These are phyloP conservation scores for Cryptus armator DNA, from an alignment of 2,888 invertebrate genomes.

Conservation along the genomic window DNA sequence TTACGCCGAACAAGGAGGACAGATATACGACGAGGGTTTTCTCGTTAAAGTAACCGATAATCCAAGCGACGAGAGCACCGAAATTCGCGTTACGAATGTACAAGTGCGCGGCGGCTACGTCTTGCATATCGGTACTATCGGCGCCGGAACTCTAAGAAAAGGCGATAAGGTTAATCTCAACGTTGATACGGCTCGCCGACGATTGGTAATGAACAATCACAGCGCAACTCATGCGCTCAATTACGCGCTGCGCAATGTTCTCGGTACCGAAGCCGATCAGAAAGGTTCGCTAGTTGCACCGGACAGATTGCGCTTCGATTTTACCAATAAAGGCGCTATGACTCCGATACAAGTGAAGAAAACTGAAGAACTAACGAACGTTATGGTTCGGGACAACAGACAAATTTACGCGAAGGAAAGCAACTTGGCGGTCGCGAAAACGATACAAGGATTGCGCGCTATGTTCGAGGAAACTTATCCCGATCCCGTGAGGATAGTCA, in stretches of 20 bases:
- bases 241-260: constrained; percentile 95
- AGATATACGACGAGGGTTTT: constrained; percentile 98
- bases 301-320: constrained; percentile 98
- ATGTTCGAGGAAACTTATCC: constrained; percentile 99
- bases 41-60: constrained; percentile 94
- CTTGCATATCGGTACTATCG: constrained; percentile 94
- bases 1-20: constrained; percentile 99
- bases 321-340: constrained; percentile 97
- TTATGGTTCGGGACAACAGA: constrained; percentile 91
- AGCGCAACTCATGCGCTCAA: constrained; percentile 99
- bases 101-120: constrained; percentile 98
- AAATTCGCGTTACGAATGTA: constrained; percentile 96
- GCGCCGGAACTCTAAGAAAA: constrained; percentile 92
- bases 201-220: constrained; percentile 99
- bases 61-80: constrained; percentile 88
- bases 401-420: constrained; percentile 96
- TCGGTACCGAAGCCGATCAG: constrained; percentile 97
- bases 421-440: constrained; percentile 93
- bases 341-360: constrained; percentile 94
- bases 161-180: constrained; percentile 94
- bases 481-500: constrained; percentile 97
- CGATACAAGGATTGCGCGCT: constrained; percentile 96
- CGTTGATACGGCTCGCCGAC: constrained; percentile 94
- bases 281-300: constrained; percentile 99
- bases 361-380: constrained; percentile 92